Evolutionary conservation across 2,888 invertebrate genomes (phyloP).

Genomic region (Cataglyphis livida): DNA sequence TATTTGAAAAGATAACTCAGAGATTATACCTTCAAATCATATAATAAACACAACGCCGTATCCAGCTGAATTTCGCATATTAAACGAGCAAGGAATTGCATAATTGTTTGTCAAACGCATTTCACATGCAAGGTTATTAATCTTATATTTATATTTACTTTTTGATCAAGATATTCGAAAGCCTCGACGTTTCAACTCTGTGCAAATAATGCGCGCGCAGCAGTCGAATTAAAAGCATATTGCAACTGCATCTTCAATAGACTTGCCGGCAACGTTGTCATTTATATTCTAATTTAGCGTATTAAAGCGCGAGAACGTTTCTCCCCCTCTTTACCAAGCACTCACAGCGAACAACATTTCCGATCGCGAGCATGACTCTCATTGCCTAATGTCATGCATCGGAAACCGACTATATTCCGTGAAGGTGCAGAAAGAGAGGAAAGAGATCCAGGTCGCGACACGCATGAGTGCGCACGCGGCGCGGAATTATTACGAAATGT

Average conservation of each 20-base stretch:
- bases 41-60: not conserved
- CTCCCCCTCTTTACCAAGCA: not conserved
- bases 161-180: slow-evolving; percentile 10
- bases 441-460: slow-evolving; percentile 84
- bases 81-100: not conserved
- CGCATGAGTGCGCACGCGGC: slow-evolving; percentile 83
- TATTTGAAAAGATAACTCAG: not conserved
- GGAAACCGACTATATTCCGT: slow-evolving; percentile 53
- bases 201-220: slow-evolving; percentile 6
- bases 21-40: not conserved
- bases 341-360: not conserved
- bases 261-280: slow-evolving; percentile 14
- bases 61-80: not conserved
- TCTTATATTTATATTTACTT: not conserved
- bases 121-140: not conserved
- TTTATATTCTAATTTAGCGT: slow-evolving; percentile 25
- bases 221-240: slow-evolving; percentile 23
- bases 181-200: not conserved
- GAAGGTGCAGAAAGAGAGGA: slow-evolving; percentile 74
- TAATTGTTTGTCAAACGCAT: slow-evolving; percentile 8
- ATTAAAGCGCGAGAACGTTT: slow-evolving; percentile 17
- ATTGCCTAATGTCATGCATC: slow-evolving; percentile 61
- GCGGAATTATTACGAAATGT: slow-evolving; percentile 83
- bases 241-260: slow-evolving; percentile 21
- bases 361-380: slow-evolving; percentile 7